Evolutionary conservation across 2,797 vertebrate species (phyloP).

Genomic region (Otus scops): DNA sequence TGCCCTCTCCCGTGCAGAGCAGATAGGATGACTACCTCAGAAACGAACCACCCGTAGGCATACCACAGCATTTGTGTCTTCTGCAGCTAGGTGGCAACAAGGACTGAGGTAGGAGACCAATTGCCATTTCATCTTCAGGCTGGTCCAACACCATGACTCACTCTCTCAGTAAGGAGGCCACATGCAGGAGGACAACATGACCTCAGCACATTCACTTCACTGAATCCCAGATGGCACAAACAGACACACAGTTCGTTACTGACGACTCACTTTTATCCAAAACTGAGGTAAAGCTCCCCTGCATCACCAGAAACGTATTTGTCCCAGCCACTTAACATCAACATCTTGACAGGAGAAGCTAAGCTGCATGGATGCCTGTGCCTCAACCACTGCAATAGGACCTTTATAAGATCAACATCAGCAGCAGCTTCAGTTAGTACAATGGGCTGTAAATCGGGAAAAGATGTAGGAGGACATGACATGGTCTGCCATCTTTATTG

Average conservation of each 20-base stretch:
- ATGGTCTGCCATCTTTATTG: not conserved
- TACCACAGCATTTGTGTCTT: not conserved
- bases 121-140: not conserved
- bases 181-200: rapidly evolving
- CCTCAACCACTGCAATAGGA: not conserved
- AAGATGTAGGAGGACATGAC: not conserved
- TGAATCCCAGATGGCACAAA: not conserved
- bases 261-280: not conserved
- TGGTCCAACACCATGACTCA: not conserved
- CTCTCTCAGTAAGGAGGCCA: not conserved
- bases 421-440: not conserved
- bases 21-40: not conserved
- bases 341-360: not conserved
- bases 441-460: not conserved
- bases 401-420: not conserved
- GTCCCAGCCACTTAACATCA: not conserved
- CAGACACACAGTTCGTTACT: not conserved
- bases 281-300: not conserved
- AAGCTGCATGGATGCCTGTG: not conserved
- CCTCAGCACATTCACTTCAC: not conserved
- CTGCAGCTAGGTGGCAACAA: not conserved
- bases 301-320: not conserved
- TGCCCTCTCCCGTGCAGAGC: not conserved
- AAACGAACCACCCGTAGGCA: not conserved
- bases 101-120: not conserved